These are phyloP conservation scores for Epizoanthus scotinus DNA, from an alignment of 92 coral and sea anemone genomes.

Conservation along the genomic window DNA sequence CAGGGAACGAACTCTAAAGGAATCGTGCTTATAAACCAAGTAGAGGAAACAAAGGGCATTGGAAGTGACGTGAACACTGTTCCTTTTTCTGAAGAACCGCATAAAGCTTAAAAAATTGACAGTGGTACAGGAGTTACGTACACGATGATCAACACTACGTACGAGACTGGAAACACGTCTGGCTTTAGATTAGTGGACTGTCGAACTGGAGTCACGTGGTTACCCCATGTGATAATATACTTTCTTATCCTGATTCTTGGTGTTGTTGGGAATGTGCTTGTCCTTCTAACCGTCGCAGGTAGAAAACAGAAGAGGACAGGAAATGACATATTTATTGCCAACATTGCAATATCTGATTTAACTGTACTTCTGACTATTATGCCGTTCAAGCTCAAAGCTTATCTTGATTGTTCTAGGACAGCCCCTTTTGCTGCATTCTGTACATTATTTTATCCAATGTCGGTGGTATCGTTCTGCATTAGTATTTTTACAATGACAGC, in stretches of 20 bases:
- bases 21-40: too few relatives aligned
- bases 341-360: conserved; percentile 43
- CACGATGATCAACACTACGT: not conserved
- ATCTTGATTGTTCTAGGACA: not conserved
- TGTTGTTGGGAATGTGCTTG: conserved; percentile 16
- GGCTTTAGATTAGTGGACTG: not conserved
- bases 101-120: too few relatives aligned
- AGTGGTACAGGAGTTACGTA: too few relatives aligned
- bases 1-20: too few relatives aligned
- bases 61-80: too few relatives aligned
- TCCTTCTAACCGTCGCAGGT: conserved; percentile 24
- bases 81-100: too few relatives aligned
- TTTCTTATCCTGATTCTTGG: conserved; percentile 2
- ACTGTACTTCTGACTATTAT: not conserved
- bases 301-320: conserved; percentile 35
- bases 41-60: too few relatives aligned
- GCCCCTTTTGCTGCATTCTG: conserved; percentile 16
- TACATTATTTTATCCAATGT: conserved; percentile 24
- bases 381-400: not conserved
- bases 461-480: conserved; percentile 22
- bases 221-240: not conserved
- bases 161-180: not conserved
- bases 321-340: conserved; percentile 41
- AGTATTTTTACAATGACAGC: conserved; percentile 46
- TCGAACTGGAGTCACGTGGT: not conserved